A percentile compares a stretch with the other conserved stretches of the same genome.
phyloP scores from a whole-genome alignment of 1,140 invertebrate genomes.

The Drosophila lini region DNA sequence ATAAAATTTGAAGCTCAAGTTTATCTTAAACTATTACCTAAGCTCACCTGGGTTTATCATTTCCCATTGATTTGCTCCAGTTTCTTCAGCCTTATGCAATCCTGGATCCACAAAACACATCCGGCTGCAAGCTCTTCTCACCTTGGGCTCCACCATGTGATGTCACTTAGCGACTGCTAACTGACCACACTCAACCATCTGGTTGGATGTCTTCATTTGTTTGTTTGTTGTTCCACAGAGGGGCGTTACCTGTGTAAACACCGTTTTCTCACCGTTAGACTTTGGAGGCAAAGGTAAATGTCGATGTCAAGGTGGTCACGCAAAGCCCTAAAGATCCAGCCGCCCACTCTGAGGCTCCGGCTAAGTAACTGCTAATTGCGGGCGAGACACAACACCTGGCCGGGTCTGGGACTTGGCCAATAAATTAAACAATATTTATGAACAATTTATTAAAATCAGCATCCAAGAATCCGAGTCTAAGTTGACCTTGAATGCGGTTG shows the following conservation, averaged over 20 bases:
- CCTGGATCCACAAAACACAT: conserved; percentile 11
- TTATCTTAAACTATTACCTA: no score
- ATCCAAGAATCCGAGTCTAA: conserved; percentile 15
- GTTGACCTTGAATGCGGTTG: conserved; percentile 68
- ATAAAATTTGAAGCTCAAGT: no score
- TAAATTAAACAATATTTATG: conserved; percentile 45
- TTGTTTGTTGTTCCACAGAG: conserved; percentile 1
- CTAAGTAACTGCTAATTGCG: conserved; percentile 37
- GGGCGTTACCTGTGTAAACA: conserved; percentile 4
- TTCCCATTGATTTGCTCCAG: not conserved
- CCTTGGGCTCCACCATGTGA: conserved; percentile 23
- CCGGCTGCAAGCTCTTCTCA: conserved; percentile 25
- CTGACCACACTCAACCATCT: conserved; percentile 35
- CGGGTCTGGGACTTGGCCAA: conserved; percentile 3
- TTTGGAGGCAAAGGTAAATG: not conserved
- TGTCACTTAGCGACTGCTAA: conserved; percentile 29
- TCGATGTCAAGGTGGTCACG: conserved; percentile 29
- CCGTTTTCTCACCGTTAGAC: conserved; percentile 20
- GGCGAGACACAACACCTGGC: conserved; percentile 32
- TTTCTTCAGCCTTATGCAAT: conserved; percentile 6
- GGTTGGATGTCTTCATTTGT: conserved; percentile 16
- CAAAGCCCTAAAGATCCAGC: conserved; percentile 20
- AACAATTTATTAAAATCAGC: conserved; percentile 34
- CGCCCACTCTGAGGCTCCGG: not conserved
- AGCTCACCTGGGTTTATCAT: no score